These are phyloP conservation scores for Oscarella lobularis DNA, from an alignment of 37 sponge, comb jelly and placozoan genomes.

Conservation along the genomic window DNA sequence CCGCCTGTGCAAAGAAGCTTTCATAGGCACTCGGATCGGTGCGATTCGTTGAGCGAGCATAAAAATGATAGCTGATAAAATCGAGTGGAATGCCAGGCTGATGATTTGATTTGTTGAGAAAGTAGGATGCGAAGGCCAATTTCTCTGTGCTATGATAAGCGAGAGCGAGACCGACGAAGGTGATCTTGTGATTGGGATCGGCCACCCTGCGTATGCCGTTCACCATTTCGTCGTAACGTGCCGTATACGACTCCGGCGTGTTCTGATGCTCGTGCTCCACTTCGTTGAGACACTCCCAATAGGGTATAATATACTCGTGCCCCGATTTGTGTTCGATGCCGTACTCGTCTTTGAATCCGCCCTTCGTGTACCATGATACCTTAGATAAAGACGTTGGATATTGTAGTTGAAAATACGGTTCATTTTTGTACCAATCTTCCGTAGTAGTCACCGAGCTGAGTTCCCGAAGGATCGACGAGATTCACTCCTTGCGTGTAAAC, in stretches of 20 bases:
- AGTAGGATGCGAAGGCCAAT: not conserved
- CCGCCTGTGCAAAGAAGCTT: not conserved
- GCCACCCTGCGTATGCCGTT: not conserved
- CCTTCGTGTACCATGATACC: not conserved
- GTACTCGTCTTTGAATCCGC: conserved; percentile 4
- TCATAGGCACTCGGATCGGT: not conserved
- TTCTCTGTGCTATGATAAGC: not conserved
- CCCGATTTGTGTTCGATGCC: conserved; percentile 1
- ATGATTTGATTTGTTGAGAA: conserved; percentile 7
- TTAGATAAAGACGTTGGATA: not conserved
- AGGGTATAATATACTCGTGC: not conserved
- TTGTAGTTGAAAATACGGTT: too few species aligned
- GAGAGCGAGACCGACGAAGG: not conserved
- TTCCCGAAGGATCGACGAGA: not conserved
- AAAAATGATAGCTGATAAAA: not conserved
- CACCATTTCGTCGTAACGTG: not conserved
- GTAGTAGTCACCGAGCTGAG: conserved; percentile 6
- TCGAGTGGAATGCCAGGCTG: not conserved
- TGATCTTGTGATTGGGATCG: conserved; percentile 3
- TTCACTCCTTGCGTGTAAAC: conserved; percentile 1
- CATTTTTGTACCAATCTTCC: conserved; percentile 7
- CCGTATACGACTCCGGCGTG: conserved; percentile 1
- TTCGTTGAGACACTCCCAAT: conserved; percentile 11
- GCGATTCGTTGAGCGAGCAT: not conserved
- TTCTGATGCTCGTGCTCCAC: conserved; percentile 1